Conservation (phyloP, 2,797 vertebrate genomes). For the Uromys caudimaculatus region DNA sequence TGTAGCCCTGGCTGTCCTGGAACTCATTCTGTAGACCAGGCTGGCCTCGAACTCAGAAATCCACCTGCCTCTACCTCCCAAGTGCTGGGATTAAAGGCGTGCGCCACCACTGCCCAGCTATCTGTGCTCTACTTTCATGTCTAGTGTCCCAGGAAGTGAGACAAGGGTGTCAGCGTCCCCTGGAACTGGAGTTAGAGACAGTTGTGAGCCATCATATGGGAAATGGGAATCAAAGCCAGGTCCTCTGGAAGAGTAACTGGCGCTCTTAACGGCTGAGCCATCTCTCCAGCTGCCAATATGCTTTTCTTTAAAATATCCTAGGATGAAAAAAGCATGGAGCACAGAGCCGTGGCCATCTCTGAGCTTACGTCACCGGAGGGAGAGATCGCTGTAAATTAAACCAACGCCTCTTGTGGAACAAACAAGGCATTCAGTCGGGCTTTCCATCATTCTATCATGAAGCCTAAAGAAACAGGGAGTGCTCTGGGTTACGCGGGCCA, state of each 20-base stretch:
- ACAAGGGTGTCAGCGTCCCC: neutral
- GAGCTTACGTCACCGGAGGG: neutral
- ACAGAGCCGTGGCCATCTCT: neutral
- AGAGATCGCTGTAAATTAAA: neutral
- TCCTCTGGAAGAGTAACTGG: neutral
- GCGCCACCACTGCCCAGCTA: no score
- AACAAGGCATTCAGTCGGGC: neutral
- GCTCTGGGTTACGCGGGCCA: neutral
- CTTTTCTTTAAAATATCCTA: neutral
- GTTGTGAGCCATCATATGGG: neutral
- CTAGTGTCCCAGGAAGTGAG: neutral
- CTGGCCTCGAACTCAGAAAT: no score
- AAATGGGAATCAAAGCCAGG: neutral
- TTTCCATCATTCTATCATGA: neutral
- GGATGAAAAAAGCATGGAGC: neutral
- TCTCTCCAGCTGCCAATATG: neutral
- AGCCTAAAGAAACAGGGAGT: constrained; percentile 11
- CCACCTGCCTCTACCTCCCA: no score
- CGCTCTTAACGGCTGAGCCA: neutral
- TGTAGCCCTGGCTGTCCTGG: no score
- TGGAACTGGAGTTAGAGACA: neutral
- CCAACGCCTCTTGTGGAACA: neutral
- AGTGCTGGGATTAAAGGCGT: no score
- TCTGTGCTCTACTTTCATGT: neutral
- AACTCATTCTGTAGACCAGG: no score